Evolutionary conservation across 2,888 invertebrate species (phyloP).

Genomic region (Torymus aiolomorphi): DNA sequence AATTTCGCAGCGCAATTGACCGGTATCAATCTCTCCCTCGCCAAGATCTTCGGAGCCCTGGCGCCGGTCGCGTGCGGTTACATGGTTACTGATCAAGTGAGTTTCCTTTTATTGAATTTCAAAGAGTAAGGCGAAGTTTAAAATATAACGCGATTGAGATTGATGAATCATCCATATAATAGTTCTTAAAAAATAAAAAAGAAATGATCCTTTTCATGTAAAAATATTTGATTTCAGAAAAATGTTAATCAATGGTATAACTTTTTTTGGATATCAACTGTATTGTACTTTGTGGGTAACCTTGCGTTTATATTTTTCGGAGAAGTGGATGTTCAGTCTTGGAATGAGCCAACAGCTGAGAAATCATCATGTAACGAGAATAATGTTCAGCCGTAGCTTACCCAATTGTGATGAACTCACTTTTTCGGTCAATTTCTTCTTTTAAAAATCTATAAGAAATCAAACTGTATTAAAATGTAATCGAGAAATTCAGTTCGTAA

Average conservation of each 20-base stretch:
- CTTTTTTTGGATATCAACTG: constrained; percentile 81
- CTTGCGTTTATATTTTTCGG: constrained; percentile 80
- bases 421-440: too few relatives aligned
- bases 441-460: too few relatives aligned
- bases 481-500: too few relatives aligned
- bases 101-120: constrained; percentile 13
- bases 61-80: constrained; percentile 73
- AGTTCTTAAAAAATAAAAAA: not conserved
- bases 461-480: too few relatives aligned
- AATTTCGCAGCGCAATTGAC: constrained; percentile 76
- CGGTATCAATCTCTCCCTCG: constrained; percentile 75
- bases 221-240: constrained; percentile 73
- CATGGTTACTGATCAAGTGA: constrained; percentile 70
- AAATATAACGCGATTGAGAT: not conserved
- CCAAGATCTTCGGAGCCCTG: constrained; percentile 74
- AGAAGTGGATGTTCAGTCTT: constrained; percentile 79
- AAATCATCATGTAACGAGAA: too few relatives aligned
- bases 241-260: constrained; percentile 79
- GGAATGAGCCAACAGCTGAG: constrained; percentile 76
- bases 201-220: constrained; percentile 2
- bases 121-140: not conserved
- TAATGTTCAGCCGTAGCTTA: too few relatives aligned
- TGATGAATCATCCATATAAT: not conserved
- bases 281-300: constrained; percentile 79
- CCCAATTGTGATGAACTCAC: too few relatives aligned